A percentile compares a stretch with the other conserved stretches of the same genome.
These are phyloP conservation scores for Rotaria macrura DNA, from an alignment of 2,888 invertebrate genomes.

Conservation along the genomic window DNA sequence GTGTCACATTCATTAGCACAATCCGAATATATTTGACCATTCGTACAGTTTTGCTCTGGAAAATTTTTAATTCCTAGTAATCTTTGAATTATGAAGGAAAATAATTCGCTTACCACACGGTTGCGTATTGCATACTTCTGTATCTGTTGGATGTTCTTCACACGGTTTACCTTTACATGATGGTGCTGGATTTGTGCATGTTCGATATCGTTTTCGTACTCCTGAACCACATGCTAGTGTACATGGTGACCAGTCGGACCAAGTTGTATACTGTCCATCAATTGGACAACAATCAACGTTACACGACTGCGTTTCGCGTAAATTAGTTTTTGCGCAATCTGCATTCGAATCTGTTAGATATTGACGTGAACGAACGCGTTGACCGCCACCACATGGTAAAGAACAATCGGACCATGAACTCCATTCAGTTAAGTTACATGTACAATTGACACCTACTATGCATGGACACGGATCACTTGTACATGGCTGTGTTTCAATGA, in stretches of 20 bases:
- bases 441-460: not conserved
- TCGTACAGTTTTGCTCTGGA: not conserved
- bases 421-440: conserved; percentile 26
- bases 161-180: conserved; percentile 27
- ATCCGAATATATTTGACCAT: conserved; percentile 21
- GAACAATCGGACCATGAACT: conserved; percentile 26
- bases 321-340: not conserved
- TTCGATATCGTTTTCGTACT: conserved; percentile 9
- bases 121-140: conserved; percentile 19
- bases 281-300: conserved; percentile 27
- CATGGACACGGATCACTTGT: not conserved
- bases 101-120: conserved; percentile 17
- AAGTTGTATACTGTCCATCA: conserved; percentile 19
- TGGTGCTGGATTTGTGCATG: conserved; percentile 24
- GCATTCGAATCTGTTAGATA: not conserved
- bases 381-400: conserved; percentile 24
- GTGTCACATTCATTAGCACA: conserved; percentile 29
- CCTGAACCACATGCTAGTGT: conserved; percentile 18
- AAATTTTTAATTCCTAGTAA: too few relatives aligned
- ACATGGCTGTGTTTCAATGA: conserved; percentile 1
- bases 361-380: conserved; percentile 10
- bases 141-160: not conserved
- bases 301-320: conserved; percentile 22
- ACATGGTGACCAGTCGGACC: conserved; percentile 30
- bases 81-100: too few relatives aligned